phyloP scores from a whole-genome alignment of 2,888 invertebrate genomes.

The Fissipunctia ypsillon region DNA sequence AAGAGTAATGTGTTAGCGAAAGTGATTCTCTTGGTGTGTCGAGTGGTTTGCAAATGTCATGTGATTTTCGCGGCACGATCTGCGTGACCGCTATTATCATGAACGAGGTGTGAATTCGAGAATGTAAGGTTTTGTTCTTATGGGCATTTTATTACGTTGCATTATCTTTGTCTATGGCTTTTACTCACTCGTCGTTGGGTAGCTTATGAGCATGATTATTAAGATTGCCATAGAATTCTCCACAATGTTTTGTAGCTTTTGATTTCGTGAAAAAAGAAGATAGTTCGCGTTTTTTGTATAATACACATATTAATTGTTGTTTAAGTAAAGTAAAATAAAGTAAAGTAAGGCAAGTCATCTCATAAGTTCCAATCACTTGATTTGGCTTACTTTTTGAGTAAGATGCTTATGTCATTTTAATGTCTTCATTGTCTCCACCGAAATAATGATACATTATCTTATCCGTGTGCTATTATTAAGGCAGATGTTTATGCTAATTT shows the following conservation, averaged over 20 bases:
- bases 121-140: conserved; percentile 19
- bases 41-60: conserved; percentile 61
- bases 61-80: conserved; percentile 52
- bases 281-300: not conserved
- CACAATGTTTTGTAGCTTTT: not conserved
- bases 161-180: not conserved
- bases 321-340: too few species aligned
- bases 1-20: conserved; percentile 61
- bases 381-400: conserved; percentile 1
- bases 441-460: conserved; percentile 19
- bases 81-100: conserved; percentile 51
- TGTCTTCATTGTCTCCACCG: conserved; percentile 43
- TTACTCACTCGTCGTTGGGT: not conserved
- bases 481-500: conserved; percentile 3
- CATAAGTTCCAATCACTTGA: not conserved
- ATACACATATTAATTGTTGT: not conserved
- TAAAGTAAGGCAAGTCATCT: too few species aligned
- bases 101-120: conserved; percentile 32
- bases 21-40: conserved; percentile 52
- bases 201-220: not conserved
- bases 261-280: not conserved
- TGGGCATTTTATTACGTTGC: conserved; percentile 1
- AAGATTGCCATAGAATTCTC: not conserved
- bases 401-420: conserved; percentile 39
- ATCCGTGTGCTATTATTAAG: not conserved